Evolutionary conservation across 2,113 vertebrate genomes (phyloP).

Genomic region (Haemorhous mexicanus): DNA sequence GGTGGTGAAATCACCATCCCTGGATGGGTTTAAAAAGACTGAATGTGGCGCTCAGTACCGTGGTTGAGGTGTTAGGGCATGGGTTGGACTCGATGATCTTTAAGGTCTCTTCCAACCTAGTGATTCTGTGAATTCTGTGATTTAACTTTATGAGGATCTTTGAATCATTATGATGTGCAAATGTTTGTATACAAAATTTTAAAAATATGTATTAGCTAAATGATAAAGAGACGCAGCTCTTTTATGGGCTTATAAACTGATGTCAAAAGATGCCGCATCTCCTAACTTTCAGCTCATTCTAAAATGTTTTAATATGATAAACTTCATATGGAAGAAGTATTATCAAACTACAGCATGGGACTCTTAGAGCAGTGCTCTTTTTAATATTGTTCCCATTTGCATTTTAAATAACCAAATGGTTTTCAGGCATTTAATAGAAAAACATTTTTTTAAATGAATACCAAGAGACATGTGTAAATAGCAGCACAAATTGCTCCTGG

Average conservation of each 20-base stretch:
- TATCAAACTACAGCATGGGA: not conserved
- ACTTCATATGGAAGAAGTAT: not conserved
- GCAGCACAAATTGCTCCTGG: conserved; percentile 69
- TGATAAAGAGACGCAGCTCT: not conserved
- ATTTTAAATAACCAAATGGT: conserved; percentile 66
- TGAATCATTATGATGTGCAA: not conserved
- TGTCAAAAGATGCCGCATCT: not conserved
- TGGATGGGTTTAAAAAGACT: not conserved
- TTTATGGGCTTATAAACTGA: not conserved
- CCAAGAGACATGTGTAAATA: conserved; percentile 71
- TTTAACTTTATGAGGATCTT: not conserved
- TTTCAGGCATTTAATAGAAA: conserved; percentile 66
- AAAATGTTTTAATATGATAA: not conserved
- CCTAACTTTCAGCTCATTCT: not conserved
- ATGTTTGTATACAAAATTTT: not conserved
- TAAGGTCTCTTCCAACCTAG: not conserved
- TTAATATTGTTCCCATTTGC: conserved; percentile 35
- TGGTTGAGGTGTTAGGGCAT: not conserved
- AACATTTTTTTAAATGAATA: conserved; percentile 68
- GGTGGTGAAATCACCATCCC: no score
- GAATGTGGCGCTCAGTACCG: not conserved
- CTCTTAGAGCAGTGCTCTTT: not conserved
- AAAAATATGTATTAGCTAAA: not conserved
- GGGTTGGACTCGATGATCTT: not conserved
- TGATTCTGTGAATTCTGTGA: not conserved